Conservation (phyloP, 2,888 invertebrate genomes). For the Lithophane ornitopus region DNA sequence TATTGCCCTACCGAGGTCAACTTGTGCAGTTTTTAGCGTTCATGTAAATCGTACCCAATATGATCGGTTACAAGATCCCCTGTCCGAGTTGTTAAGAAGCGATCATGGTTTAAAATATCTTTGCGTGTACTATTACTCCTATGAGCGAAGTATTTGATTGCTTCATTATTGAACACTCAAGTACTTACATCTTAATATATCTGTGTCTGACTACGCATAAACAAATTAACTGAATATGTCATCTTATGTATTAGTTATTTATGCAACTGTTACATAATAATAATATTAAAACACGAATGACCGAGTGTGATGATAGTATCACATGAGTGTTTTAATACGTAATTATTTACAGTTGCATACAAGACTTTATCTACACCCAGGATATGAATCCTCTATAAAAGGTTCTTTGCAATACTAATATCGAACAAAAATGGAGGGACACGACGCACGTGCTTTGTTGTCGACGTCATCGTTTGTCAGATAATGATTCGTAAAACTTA, state of each 20-base stretch:
- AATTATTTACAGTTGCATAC: no score
- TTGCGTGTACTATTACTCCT: neutral
- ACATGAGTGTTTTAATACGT: no score
- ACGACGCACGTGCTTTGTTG: no score
- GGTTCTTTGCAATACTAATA: no score
- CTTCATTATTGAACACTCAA: neutral
- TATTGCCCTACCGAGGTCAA: neutral
- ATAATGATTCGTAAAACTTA: neutral
- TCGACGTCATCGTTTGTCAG: neutral
- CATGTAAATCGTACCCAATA: neutral
- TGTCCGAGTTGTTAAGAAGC: neutral
- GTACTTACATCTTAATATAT: neutral
- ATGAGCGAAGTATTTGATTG: neutral
- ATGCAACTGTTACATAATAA: no score
- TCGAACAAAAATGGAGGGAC: no score
- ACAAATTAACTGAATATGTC: neutral
- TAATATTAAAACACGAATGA: no score
- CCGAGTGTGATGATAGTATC: no score
- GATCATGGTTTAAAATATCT: neutral
- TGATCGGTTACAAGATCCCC: neutral
- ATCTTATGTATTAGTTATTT: no score
- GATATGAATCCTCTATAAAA: no score
- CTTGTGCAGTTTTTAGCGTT: neutral
- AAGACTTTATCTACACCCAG: no score
- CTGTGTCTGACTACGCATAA: neutral